These are phyloP conservation scores for Taphrorychus bicolor DNA, from an alignment of 2,888 invertebrate species.

Conservation along the genomic window DNA sequence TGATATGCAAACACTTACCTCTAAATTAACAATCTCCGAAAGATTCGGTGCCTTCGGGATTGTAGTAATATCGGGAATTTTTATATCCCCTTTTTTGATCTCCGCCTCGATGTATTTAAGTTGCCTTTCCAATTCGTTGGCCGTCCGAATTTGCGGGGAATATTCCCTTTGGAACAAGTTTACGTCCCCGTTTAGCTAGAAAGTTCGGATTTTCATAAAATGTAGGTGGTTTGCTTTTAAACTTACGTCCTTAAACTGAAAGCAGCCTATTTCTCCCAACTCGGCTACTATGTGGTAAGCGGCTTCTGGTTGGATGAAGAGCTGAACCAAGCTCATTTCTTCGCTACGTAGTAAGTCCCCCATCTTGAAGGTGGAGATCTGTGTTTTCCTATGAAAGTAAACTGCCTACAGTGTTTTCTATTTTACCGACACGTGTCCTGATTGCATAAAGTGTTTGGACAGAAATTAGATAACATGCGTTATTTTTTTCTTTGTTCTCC, in stretches of 20 bases:
- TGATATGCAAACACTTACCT: too few species aligned
- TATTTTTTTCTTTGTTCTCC: too few species aligned
- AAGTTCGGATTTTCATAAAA: conserved; percentile 40
- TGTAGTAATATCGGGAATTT: conserved; percentile 77
- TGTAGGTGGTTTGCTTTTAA: too few species aligned
- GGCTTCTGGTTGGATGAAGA: conserved; percentile 95
- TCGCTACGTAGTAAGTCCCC: conserved; percentile 88
- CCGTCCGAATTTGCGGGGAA: conserved; percentile 87
- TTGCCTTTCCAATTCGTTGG: conserved; percentile 91
- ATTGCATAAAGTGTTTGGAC: too few species aligned
- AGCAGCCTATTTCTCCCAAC: conserved; percentile 90
- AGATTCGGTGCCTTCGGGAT: conserved; percentile 66
- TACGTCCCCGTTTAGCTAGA: conserved; percentile 82
- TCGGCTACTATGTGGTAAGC: conserved; percentile 94
- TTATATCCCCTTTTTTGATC: conserved; percentile 82
- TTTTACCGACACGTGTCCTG: too few species aligned
- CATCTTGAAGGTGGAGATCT: too few species aligned
- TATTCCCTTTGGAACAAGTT: conserved; percentile 92
- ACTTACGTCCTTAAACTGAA: conserved; percentile 95
- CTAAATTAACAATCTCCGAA: conserved; percentile 70
- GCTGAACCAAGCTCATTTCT: conserved; percentile 90
- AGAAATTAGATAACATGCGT: too few species aligned
- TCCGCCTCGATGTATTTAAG: conserved; percentile 86
- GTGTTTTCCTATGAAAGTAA: too few species aligned
- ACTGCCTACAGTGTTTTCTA: too few species aligned